Evolutionary conservation across 2,797 vertebrate genomes (phyloP), one percentile per base, ranked within the genome.

Genomic region (Galagoides demidoff): DNA sequence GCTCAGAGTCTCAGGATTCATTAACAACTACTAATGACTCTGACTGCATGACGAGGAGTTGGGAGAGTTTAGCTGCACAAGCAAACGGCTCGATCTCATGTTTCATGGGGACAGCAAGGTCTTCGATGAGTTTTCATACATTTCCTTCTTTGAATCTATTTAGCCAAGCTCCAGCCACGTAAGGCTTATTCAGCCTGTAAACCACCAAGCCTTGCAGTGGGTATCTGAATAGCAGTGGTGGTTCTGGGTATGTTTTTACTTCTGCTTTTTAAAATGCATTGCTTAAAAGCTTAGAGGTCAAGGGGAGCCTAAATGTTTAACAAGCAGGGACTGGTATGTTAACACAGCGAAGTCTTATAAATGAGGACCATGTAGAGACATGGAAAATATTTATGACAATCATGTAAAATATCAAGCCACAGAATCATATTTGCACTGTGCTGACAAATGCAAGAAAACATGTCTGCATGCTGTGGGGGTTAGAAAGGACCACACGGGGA

Each of bases 231-330:
- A 76, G 68, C 39, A 93, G 10, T 29, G 66, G 23, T 52, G 70
- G 27, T 88, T 66, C 34, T 76, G 37, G 45, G 3, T 23, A 70
- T 22, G 9, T 64, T 95, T 90, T 68, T 19, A 22, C 57, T 87
- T 90, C 92, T 86, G 25, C 63, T 94, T 85, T 64, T 74, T 78
- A 73, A 81, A 85, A 84, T 90, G 10, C 63, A 27, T 78, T 94
- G 84, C 66, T 95, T 89, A 92, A 74, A 82, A 87, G 17, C 66
- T 66, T 17, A 3, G 10, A 9, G 37, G 34, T 29, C 16, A 12
- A 19, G 10, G 31, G 4, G 52, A 70, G 45, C 20, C 29, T 90
- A 84, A 93, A 71, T 84, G 68, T 70, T 90, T 78, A 71, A n/a
- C 0, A 11, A 88, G 45, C 93, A 73, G 31, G 23, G 16, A 78